Base-by-base conservation (phyloP, 2,888 invertebrate genomes). In the Spisula subtruncata region DNA sequence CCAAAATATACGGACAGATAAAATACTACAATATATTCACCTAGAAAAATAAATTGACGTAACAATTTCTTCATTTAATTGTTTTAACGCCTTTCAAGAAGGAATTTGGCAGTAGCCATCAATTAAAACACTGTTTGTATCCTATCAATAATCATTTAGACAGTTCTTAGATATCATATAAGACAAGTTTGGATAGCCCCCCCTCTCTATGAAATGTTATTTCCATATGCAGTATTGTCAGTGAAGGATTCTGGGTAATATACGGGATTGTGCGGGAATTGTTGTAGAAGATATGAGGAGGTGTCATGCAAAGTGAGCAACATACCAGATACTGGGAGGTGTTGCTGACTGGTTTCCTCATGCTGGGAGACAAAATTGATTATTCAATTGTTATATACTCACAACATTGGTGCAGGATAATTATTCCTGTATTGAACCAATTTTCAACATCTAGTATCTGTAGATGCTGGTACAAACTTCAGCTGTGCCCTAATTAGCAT, bases 151-250 rank as follows among this genome's bases (percentile, higher is more conserved):
- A 87, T 46, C 16, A 32, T 82, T 32, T 51, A 79, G 85, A 82
- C 87, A 80, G 80, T 10, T 80, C 80, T 32, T 35, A 71, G 85
- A 80, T 87, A 66, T 71, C 60, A 46, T 71, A 1, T 71, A n/a
- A 71, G 87, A 87, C 87, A 87, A 54, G 82, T 82, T 87, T 82
- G 82, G n/a, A 35, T 86, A 81, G 66, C 81, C 60, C 25, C n/a
- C 60, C 25, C n/a, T 41, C 82, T 12, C 25, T 81, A 8, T 46
- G 46, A 20, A 14, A 81, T 81, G 16, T 46, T 81, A 25, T 48
- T 81, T 75, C 35, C n/a, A 12, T 75, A 18, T 18, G 18, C 41
- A 41, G 8, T 32, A 35, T 75, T 32, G 75, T 75, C 75, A 25
- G 16, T 35, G 32, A 12, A 32, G 35, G n/a, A 66, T 66, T 66